Evolutionary conservation across 2,113 vertebrate species (phyloP).

Genomic region (Misgurnus mizolepis): DNA sequence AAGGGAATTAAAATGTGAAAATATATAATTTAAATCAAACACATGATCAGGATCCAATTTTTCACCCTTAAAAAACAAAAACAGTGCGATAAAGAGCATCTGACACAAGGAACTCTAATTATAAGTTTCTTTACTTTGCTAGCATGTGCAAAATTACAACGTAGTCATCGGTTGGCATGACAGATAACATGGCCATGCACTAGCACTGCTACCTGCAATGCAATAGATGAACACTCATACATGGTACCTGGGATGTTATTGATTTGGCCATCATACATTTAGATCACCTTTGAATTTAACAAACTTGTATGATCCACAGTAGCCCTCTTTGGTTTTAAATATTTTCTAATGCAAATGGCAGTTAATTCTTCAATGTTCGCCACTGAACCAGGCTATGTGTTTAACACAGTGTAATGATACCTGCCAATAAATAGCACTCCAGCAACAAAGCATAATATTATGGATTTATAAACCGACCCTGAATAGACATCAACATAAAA

Average conservation of each 20-base stretch:
- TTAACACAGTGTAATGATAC: conserved; percentile 5
- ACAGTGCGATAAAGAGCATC: neutral
- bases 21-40: no score
- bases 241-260: neutral
- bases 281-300: neutral
- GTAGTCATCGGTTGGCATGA: no score
- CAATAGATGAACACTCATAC: neutral
- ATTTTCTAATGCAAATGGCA: conserved; percentile 8
- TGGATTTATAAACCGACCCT: neutral
- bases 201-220: neutral
- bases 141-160: neutral
- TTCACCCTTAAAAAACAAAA: no score
- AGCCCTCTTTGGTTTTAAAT: conserved; percentile 39
- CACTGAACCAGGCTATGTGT: conserved; percentile 24
- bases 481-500: neutral
- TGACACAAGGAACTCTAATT: neutral
- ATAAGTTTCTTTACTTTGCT: neutral
- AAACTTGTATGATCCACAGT: conserved; percentile 2
- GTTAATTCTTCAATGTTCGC: neutral
- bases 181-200: neutral
- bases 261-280: conserved; percentile 16
- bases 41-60: no score
- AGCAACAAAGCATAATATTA: neutral
- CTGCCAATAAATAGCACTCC: neutral
- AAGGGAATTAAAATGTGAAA: no score